These are phyloP conservation scores for Alosa sapidissima DNA, from an alignment of 2,797 vertebrate species.

Conservation along the genomic window DNA sequence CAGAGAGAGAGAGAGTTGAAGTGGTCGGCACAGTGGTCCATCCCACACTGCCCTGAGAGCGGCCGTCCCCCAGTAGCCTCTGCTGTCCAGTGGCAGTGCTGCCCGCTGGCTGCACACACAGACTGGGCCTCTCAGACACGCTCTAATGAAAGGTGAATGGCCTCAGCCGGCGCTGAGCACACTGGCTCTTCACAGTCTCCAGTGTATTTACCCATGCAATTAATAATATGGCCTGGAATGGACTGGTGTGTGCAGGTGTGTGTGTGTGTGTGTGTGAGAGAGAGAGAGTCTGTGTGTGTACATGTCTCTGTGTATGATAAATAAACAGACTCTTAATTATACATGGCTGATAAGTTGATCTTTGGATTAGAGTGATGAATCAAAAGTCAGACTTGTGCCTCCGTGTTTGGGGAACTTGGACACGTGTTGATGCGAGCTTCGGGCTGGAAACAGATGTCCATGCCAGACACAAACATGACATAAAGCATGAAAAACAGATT, in stretches of 20 bases:
- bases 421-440: neutral
- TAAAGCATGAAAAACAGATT: neutral
- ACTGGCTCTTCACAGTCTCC: neutral
- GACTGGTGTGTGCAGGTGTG: constrained; percentile 3
- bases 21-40: too few species aligned
- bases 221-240: constrained; percentile 35
- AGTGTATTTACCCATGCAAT: constrained; percentile 38
- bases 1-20: neutral
- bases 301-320: neutral
- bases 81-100: neutral
- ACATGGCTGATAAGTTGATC: neutral
- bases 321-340: neutral
- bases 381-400: neutral
- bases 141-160: constrained; percentile 27
- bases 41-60: neutral
- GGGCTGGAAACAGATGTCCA: neutral
- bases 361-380: constrained; percentile 11
- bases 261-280: neutral
- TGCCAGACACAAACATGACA: constrained; percentile 1
- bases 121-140: neutral
- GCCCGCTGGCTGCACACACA: neutral
- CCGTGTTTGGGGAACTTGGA: neutral
- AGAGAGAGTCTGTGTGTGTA: neutral
- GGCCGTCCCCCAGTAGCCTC: neutral
- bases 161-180: neutral